Conservation (phyloP, 2,113 vertebrate species). For the Chloebia gouldiae region DNA sequence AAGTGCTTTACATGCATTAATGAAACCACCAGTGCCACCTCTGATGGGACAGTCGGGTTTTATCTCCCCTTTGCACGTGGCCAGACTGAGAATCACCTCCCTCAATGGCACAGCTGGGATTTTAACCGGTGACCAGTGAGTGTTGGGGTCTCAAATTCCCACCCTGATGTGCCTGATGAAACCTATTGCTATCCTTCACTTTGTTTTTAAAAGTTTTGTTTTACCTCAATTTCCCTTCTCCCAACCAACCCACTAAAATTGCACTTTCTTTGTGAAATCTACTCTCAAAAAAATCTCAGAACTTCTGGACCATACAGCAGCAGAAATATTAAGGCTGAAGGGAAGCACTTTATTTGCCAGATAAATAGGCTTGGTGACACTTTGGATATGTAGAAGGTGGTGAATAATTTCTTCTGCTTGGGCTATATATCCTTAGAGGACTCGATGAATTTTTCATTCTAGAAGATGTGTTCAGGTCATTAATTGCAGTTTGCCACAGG, state of each 20-base stretch:
- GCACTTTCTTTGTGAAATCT: background rate
- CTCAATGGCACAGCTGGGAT: background rate
- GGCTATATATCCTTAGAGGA: slow-evolving; percentile 76
- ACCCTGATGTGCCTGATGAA: background rate
- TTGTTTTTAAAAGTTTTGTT: background rate
- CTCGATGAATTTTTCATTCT: slow-evolving; percentile 87
- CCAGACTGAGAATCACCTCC: background rate
- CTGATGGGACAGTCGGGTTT: background rate
- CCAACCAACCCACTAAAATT: background rate
- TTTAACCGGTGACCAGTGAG: background rate
- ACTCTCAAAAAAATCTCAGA: background rate
- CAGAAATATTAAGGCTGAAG: slow-evolving; percentile 55
- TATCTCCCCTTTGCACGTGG: background rate
- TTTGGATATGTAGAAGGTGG: slow-evolving; percentile 71
- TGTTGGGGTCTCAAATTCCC: background rate
- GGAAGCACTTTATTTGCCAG: slow-evolving; percentile 67
- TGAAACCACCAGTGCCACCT: background rate
- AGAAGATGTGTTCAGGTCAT: slow-evolving; percentile 88
- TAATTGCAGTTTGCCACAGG: slow-evolving; percentile 89
- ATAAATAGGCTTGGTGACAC: slow-evolving; percentile 67
- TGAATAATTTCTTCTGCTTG: slow-evolving; percentile 86
- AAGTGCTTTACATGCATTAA: slow-evolving; percentile 17
- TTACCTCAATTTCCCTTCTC: background rate
- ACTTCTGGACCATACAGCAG: slow-evolving; percentile 10
- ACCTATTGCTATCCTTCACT: background rate